Evolutionary conservation across 1,140 invertebrate species (phyloP).

Genomic region (Camponotus vicinus): DNA sequence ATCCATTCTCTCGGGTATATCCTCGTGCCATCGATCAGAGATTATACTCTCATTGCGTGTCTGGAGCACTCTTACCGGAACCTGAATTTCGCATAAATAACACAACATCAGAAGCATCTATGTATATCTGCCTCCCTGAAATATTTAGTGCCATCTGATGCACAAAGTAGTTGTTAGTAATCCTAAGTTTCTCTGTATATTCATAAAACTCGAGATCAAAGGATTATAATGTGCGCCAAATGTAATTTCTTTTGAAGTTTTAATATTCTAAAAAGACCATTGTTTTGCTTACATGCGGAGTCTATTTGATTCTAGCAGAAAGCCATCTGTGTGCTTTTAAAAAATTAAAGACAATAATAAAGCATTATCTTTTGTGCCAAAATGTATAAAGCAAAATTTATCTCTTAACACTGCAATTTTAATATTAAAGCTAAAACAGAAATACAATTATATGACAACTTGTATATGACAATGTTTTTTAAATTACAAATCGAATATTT

Average conservation of each 20-base stretch:
- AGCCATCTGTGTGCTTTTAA: slow-evolving; percentile 12
- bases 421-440: neutral
- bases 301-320: neutral
- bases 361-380: neutral
- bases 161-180: slow-evolving; percentile 2
- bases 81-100: neutral
- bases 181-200: slow-evolving; percentile 4
- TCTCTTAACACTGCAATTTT: neutral
- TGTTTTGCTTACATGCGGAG: too few species aligned
- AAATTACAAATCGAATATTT: neutral
- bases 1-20: neutral
- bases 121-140: neutral
- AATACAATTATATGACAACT: neutral
- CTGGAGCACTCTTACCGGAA: neutral
- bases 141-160: slow-evolving; percentile 15
- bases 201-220: slow-evolving; percentile 37
- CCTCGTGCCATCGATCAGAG: slow-evolving; percentile 6
- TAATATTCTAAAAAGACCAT: neutral
- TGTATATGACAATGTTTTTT: neutral
- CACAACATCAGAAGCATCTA: neutral
- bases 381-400: neutral
- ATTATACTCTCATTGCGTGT: slow-evolving; percentile 5
- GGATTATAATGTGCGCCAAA: neutral
- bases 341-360: slow-evolving; percentile 14
- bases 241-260: neutral